A percentile compares a stretch with the other conserved stretches of the same genome.
Evolutionary conservation across 2,113 vertebrate genomes (phyloP).

Genomic region (Sialia sialis): DNA sequence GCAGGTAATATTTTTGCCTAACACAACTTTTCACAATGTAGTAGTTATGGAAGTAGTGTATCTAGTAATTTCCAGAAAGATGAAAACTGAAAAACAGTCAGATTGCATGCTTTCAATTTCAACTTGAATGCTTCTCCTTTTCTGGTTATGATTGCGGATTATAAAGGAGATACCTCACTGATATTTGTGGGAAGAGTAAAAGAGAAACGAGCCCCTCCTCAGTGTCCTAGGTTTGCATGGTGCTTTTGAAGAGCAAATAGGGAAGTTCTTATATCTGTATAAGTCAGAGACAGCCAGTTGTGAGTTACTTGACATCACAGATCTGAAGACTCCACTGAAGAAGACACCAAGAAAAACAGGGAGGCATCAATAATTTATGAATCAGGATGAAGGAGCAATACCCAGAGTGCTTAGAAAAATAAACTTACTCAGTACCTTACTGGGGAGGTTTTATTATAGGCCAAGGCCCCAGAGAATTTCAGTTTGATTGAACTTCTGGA

Average conservation of each 20-base stretch:
- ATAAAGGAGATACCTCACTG: neutral
- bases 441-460: neutral
- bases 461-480: neutral
- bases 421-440: neutral
- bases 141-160: neutral
- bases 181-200: neutral
- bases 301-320: neutral
- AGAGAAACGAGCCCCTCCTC: neutral
- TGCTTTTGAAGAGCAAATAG: neutral
- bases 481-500: neutral
- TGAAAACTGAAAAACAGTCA: neutral
- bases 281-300: neutral
- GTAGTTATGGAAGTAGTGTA: neutral
- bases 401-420: neutral
- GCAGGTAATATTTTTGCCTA: neutral
- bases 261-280: neutral
- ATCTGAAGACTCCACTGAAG: neutral
- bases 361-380: neutral
- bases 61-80: neutral
- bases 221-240: neutral
- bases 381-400: neutral
- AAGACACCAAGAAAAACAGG: neutral
- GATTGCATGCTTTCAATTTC: neutral
- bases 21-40: neutral
- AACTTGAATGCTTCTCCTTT: neutral